Evolutionary conservation across 1,140 invertebrate genomes (phyloP), one percentile per base, ranked within the genome.

Genomic region (Rhagoletis zephyria): DNA sequence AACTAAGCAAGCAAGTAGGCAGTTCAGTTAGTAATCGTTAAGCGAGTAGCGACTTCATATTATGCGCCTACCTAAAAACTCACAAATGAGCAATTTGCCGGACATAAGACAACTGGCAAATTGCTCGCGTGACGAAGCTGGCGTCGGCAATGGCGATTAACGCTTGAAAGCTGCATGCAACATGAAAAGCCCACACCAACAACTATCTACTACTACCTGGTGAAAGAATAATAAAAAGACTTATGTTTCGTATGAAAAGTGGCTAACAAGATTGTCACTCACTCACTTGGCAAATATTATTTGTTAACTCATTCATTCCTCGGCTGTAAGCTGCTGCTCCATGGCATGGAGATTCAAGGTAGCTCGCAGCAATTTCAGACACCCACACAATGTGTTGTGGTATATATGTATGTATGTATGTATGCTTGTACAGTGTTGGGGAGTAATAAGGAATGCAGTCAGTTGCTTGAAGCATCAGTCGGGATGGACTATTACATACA

Each of bases 81-180:
- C 48, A 16, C 45, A 4, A 81, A 81, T 56, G 48, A 81, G 6
- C 74, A 81, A 81, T 81, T 81, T 81, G 74, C 48, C 48, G 74
- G 7, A n/a, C 74, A 81, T n/a, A 81, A 59, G 48, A 59, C 74
- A 81, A 30, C 74, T 56, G 48, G 48, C 74, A 81, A 81, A 81
- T 81, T 81, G 74, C 19, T 81, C n/a, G 51, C 74, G n/a, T 56
- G 74, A 51, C 74, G 48, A 3, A 16, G 74, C 16, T 30, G n/a
- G n/a, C 48, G 48, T 30, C 30, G 30, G 30, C 30, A 30, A 30
- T 30, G 30, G 74, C 48, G 4, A 77, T 56, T n/a, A 48, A 19
- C 70, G 51, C n/a, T 48, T 51, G 14, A 77, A 19, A 9, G 48
- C 48, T 45, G 70, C 5, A 4, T 45, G 70, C 5, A 4, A 0